A percentile compares a stretch with the other conserved stretches of the same genome.
Evolutionary conservation across 2,113 vertebrate species (phyloP).

Genomic region (Platanista minor): DNA sequence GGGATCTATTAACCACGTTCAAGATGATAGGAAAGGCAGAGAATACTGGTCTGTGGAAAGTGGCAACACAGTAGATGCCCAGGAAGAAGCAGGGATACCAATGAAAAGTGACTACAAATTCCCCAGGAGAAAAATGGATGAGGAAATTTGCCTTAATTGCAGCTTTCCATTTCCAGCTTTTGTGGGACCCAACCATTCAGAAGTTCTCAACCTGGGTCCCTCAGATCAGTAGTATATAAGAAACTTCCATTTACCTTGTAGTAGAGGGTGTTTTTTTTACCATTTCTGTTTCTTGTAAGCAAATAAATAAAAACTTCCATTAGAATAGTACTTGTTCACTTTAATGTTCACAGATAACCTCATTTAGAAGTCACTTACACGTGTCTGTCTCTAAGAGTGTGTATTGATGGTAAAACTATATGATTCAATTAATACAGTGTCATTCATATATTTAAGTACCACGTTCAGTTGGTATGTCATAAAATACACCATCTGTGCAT

Average conservation of each 20-base stretch:
- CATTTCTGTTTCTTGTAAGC: neutral
- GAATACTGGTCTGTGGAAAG: neutral
- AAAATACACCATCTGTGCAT: slow-evolving; percentile 63
- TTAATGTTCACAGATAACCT: slow-evolving; percentile 61
- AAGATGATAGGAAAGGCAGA: neutral
- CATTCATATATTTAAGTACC: slow-evolving; percentile 70
- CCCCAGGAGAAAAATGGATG: neutral
- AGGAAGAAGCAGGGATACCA: neutral
- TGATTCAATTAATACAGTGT: slow-evolving; percentile 66
- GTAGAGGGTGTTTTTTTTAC: neutral
- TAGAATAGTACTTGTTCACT: neutral
- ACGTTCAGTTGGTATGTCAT: slow-evolving; percentile 36
- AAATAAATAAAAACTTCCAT: slow-evolving; percentile 20
- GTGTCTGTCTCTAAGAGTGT: slow-evolving; percentile 52
- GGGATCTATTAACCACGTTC: neutral
- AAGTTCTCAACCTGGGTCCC: neutral
- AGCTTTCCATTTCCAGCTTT: neutral
- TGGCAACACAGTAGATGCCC: neutral
- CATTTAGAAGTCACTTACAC: slow-evolving; percentile 65
- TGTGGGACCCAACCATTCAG: neutral
- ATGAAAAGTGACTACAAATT: neutral
- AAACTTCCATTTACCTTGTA: neutral
- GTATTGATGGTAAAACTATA: slow-evolving; percentile 68
- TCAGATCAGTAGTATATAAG: neutral
- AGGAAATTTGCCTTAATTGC: neutral